Evolutionary conservation across 92 coral and sea anemone species (phyloP), one percentile per base, ranked within the genome.

Genomic region (Zoanthus sociatus): DNA sequence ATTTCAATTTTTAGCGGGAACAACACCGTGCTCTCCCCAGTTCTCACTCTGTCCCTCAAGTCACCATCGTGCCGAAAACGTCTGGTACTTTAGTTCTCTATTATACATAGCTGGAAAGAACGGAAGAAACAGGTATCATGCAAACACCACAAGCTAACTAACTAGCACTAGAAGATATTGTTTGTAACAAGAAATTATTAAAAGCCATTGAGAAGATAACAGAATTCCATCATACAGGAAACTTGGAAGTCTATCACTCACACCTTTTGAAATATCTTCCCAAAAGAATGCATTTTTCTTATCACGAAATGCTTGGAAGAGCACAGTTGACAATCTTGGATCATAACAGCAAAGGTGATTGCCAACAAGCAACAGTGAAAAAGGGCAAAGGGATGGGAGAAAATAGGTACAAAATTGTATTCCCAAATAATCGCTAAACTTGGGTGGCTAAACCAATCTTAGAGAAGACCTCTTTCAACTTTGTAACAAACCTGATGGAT

Each of bases 391-490:
- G 31, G 1, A 76, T 51, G 31, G 89, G 89, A 85, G 89, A 85
- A 16, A 74, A 67, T 53, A 83, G 53, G 53, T 48, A 48, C 87
- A 87, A 87, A 8, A 51, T 78, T 6, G 90, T 87, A 58, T 87
- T 78, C 61, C 90, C 90, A 87, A 87, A 87, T 18, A 53, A 31
- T 44, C 77, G 90, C 86, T 76, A 87, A 78, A 66, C 87, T 71
- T 87, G 90, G 90, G 87, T 78, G 18, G 90, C 72, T 42, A 87
- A 87, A 20, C 87, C 90, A 78, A 69, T 87, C n/a, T 58, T 54
- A 74, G 26, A 26, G 26, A 26, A 26, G 26, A 26, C 0, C 26
- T 26, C 26, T 26, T 26, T 26, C 26, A 26, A 42, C 60, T 87
- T 75, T 78, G 51, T 87, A 26, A 9, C 31, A 55, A 68, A 32